Base-by-base conservation (phyloP, 2,888 invertebrate genomes). In the Anaspis maculata region DNA sequence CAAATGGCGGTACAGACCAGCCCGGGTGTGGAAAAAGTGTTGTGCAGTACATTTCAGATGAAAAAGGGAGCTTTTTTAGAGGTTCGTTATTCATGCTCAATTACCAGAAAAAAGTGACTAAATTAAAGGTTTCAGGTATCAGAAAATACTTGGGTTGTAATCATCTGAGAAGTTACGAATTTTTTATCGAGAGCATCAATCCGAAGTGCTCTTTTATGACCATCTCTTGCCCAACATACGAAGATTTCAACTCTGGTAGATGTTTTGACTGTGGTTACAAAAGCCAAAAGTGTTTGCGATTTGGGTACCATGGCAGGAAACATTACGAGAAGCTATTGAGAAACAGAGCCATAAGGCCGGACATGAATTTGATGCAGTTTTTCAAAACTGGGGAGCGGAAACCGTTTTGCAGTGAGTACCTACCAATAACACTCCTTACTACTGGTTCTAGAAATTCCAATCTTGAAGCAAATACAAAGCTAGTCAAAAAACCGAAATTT, bases 1-100 rank as follows among this genome's bases (percentile, higher is more conserved):
- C 91, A 0, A 94, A 94, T 57, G 90, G 89, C 0, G 92, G 92
- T 0, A 73, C 77, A 3, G 75, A 78, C 37, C 91, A 85, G 57
- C 85, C 85, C 0, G 86, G 85, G 2, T 73, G 73, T 48, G 67
- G 64, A 33, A 67, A 69, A 43, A 60, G 74, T 71, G 69, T 83
- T 9, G 67, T 75, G 29, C 75, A 78, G 40, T 79, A 77, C 27
- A 76, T 83, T 44, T 72, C 73, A 35, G 68, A 72, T 31, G 76
- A 77, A 47, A 71, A 73, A 21, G 76, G 75, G 25, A 76, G 79
- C 25, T 32, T 37, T 11, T 69, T 80, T 41, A 62, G 69, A 44
- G 80, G 78, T 69, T 61, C 30, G 41, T 32, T 2, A 9, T 9
- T 6, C 9, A 6, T 19, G 19, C 19, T 19, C 6, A n/a, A n/a